Evolutionary conservation across 2,797 vertebrate genomes (phyloP).

Genomic region (Brotula barbata): DNA sequence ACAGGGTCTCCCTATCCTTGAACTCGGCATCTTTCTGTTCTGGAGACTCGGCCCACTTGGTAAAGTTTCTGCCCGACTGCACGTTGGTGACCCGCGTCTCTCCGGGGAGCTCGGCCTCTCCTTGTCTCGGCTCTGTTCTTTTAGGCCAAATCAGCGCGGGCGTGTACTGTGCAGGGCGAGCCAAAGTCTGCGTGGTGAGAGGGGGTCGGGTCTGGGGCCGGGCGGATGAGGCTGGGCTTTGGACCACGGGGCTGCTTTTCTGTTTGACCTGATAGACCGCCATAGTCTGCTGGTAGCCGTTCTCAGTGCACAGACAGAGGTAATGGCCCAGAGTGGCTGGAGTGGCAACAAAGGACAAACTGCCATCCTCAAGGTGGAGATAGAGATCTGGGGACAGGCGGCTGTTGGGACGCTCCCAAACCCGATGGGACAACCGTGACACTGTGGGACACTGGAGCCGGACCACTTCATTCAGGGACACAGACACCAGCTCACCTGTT

Average conservation of each 20-base stretch:
- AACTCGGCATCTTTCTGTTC: conserved; percentile 16
- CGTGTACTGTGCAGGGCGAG: neutral
- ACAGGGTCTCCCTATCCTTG: conserved; percentile 19
- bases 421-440: conserved; percentile 67
- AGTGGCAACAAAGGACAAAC: conserved; percentile 77
- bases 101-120: conserved; percentile 21
- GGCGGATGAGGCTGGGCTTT: conserved; percentile 12
- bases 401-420: conserved; percentile 74
- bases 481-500: conserved; percentile 65
- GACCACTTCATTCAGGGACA: conserved; percentile 77
- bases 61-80: conserved; percentile 19
- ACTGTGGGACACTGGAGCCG: conserved; percentile 66
- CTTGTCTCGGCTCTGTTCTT: conserved; percentile 11
- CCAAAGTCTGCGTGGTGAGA: conserved; percentile 15
- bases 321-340: conserved; percentile 75
- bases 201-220: neutral
- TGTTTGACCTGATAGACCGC: conserved; percentile 71
- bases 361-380: conserved; percentile 62
- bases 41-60: conserved; percentile 11
- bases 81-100: conserved; percentile 10
- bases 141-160: conserved; percentile 16
- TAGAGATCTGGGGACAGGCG: conserved; percentile 70
- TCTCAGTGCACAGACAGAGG: conserved; percentile 75
- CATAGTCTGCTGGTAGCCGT: conserved; percentile 71
- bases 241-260: conserved; percentile 48